Conservation (phyloP, 2,888 invertebrate genomes). For the Platycnemis pennipes region DNA sequence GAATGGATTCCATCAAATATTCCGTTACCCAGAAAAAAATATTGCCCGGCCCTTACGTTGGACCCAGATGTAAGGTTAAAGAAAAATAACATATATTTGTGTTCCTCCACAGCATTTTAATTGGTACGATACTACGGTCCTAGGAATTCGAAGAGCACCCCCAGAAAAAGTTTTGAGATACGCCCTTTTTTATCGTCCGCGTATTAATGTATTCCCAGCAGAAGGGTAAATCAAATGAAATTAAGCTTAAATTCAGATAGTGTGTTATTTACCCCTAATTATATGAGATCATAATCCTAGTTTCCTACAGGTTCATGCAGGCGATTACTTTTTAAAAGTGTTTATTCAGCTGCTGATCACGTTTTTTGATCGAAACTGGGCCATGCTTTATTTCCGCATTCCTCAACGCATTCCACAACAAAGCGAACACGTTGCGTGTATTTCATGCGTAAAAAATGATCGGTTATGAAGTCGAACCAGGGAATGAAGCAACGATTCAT, state of each 20-base stretch:
- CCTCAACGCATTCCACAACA: neutral
- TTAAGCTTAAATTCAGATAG: too few relatives aligned
- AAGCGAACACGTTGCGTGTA: too few relatives aligned
- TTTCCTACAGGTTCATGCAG: too few relatives aligned
- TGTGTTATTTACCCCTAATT: too few relatives aligned
- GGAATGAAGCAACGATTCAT: too few relatives aligned
- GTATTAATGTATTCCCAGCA: too few relatives aligned
- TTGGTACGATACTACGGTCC: conserved; percentile 4
- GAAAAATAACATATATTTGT: neutral
- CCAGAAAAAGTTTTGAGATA: neutral
- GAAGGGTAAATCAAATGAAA: too few relatives aligned
- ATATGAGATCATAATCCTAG: too few relatives aligned
- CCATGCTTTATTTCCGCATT: neutral
- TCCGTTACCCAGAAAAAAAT: conserved; percentile 29
- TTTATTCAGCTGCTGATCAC: too few relatives aligned
- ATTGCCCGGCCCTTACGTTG: neutral
- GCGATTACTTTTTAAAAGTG: too few relatives aligned
- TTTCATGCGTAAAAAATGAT: too few relatives aligned
- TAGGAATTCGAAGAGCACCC: neutral
- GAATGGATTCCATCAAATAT: neutral
- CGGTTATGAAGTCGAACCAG: too few relatives aligned
- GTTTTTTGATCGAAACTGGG: neutral
- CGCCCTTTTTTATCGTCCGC: neutral
- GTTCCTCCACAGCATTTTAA: neutral
- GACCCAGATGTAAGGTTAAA: neutral